Evolutionary conservation across 1,140 invertebrate species (phyloP).

Genomic region (Hylyphantes graminicola): DNA sequence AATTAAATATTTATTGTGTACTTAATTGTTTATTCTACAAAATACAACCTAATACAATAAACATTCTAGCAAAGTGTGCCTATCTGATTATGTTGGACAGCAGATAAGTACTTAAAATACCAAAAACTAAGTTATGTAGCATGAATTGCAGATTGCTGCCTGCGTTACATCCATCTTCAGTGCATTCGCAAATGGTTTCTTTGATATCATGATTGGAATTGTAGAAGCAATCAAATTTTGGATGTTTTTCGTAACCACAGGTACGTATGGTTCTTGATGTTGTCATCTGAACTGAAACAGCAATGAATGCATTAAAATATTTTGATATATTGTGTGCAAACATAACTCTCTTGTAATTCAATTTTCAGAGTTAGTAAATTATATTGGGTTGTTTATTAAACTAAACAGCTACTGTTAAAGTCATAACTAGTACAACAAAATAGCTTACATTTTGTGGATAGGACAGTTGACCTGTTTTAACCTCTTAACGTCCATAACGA

Average conservation of each 20-base stretch:
- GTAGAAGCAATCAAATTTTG: constrained; percentile 40
- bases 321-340: too few relatives aligned
- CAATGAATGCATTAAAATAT: not conserved
- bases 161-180: constrained; percentile 49
- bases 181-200: constrained; percentile 48
- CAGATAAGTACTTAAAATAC: constrained; percentile 2
- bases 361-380: too few relatives aligned
- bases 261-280: constrained; percentile 39
- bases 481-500: too few relatives aligned
- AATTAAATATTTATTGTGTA: constrained; percentile 21
- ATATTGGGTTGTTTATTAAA: too few relatives aligned
- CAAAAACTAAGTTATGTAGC: not conserved
- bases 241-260: constrained; percentile 48
- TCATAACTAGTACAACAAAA: too few relatives aligned
- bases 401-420: too few relatives aligned
- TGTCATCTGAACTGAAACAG: constrained; percentile 17
- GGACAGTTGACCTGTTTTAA: too few relatives aligned
- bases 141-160: constrained; percentile 11
- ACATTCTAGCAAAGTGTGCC: not conserved
- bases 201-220: constrained; percentile 48
- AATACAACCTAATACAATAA: constrained; percentile 21
- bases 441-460: too few relatives aligned
- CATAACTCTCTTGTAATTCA: too few relatives aligned
- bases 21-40: constrained; percentile 6
- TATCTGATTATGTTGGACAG: not conserved